A percentile compares a stretch with the other conserved stretches of the same genome.
Conservation (phyloP, 2,888 invertebrate genomes). For the Phortica okadai region DNA sequence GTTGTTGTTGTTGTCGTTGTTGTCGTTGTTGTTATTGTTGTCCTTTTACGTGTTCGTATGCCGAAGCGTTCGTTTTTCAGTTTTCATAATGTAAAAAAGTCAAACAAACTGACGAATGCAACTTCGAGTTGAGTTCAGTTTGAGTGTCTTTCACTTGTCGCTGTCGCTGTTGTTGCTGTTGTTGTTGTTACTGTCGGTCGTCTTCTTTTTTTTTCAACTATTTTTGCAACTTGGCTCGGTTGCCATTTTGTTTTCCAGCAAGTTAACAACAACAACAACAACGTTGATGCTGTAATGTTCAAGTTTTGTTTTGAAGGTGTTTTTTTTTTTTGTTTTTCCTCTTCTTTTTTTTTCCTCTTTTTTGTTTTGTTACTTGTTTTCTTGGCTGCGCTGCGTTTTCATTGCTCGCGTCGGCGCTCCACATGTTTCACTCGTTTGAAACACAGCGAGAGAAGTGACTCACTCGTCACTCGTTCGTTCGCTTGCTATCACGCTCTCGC, state of each 20-base stretch:
- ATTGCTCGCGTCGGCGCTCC: constrained; percentile 58
- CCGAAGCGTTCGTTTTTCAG: neutral
- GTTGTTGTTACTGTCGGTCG: constrained; percentile 31
- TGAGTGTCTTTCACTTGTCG: neutral
- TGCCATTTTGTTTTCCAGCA: constrained; percentile 65
- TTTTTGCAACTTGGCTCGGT: constrained; percentile 42
- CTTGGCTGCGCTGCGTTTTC: constrained; percentile 44
- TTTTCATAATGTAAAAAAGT: constrained; percentile 65
- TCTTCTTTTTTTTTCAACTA: constrained; percentile 35
- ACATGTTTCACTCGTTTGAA: constrained; percentile 31
- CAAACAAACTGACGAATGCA: constrained; percentile 60
- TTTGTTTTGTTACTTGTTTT: constrained; percentile 34
- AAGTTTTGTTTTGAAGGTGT: constrained; percentile 33
- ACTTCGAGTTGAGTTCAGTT: constrained; percentile 37
- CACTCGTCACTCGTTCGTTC: neutral
- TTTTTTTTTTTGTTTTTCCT: constrained; percentile 20
- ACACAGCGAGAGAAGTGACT: neutral
- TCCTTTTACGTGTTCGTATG: constrained; percentile 40
- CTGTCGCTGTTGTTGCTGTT: constrained; percentile 17
- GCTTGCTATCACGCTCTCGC: neutral
- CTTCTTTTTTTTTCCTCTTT: neutral
- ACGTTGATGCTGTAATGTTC: constrained; percentile 50
- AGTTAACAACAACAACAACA: constrained; percentile 45
- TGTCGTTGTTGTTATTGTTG: neutral
- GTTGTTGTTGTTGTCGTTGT: neutral